Evolutionary conservation across 2,888 invertebrate species (phyloP).

Genomic region (Cyclophora albipunctata): DNA sequence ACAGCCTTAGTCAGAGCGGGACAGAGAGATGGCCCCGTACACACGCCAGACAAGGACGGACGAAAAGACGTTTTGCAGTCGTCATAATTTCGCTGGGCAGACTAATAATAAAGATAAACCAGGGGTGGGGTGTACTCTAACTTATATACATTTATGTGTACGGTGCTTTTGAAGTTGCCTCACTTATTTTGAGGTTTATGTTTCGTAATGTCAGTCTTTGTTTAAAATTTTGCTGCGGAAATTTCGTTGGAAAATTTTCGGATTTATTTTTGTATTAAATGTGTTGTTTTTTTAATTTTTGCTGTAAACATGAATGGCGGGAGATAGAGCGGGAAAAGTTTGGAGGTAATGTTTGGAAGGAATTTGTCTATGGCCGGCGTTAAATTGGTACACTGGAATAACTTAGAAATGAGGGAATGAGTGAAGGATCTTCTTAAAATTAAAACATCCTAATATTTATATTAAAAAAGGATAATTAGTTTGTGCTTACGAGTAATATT

Average conservation of each 20-base stretch:
- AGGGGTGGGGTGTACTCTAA: constrained; percentile 26
- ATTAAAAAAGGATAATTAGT: no score
- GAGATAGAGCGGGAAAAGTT: background rate
- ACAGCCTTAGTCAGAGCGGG: constrained; percentile 31
- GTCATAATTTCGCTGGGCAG: constrained; percentile 76
- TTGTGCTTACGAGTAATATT: no score
- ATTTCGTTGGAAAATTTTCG: constrained; percentile 6
- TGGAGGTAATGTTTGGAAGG: no score
- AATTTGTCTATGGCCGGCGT: no score
- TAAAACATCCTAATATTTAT: no score
- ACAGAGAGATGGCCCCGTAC: constrained; percentile 12
- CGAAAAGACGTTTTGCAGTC: constrained; percentile 67
- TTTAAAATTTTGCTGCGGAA: constrained; percentile 14
- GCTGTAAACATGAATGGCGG: background rate
- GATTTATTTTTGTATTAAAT: background rate
- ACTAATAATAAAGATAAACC: constrained; percentile 75
- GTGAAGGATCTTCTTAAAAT: no score
- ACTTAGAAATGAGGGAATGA: no score
- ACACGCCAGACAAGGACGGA: constrained; percentile 31
- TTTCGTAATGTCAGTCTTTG: constrained; percentile 15
- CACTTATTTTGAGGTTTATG: constrained; percentile 23
- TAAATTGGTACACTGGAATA: no score
- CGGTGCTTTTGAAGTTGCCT: constrained; percentile 17
- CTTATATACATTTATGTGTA: constrained; percentile 19
- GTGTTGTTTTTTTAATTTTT: no score